phyloP scores from a whole-genome alignment of 2,888 invertebrate species.

The Apodemia mormo region DNA sequence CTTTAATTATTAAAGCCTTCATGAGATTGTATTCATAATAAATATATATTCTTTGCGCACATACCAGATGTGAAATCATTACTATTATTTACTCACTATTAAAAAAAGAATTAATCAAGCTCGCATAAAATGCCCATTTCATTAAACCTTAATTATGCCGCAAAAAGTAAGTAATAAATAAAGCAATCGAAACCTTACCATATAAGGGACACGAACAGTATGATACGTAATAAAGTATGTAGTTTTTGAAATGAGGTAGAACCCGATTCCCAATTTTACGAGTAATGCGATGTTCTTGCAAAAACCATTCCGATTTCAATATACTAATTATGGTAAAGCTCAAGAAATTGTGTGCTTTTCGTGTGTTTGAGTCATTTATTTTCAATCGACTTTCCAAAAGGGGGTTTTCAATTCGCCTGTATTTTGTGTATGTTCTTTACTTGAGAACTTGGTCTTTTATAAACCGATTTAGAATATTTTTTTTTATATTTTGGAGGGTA shows the following conservation, averaged over 20 bases:
- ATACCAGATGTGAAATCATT: background rate
- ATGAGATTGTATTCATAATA: too few species aligned
- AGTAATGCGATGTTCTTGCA: background rate
- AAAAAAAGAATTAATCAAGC: background rate
- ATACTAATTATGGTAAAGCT: background rate
- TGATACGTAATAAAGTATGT: slow-evolving; percentile 6
- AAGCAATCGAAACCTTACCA: slow-evolving; percentile 1
- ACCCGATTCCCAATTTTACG: slow-evolving; percentile 32
- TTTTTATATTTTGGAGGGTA: too few species aligned
- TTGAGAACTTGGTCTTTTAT: too few species aligned
- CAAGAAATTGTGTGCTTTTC: too few species aligned
- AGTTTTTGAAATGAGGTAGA: slow-evolving; percentile 72
- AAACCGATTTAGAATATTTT: too few species aligned
- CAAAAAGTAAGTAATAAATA: slow-evolving; percentile 12
- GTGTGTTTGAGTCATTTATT: too few species aligned
- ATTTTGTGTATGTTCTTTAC: too few species aligned
- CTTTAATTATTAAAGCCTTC: too few species aligned
- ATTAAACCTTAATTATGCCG: slow-evolving; percentile 5
- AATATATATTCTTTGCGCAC: background rate
- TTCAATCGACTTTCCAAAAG: too few species aligned
- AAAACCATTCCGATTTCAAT: background rate
- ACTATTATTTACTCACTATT: background rate
- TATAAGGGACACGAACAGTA: background rate
- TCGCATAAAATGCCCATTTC: background rate
- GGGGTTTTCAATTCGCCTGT: too few species aligned